Percentiles rank a stretch among this genome's conserved stretches.
Conservation (phyloP, 2,888 invertebrate species). For the Amorpha juglandis region DNA sequence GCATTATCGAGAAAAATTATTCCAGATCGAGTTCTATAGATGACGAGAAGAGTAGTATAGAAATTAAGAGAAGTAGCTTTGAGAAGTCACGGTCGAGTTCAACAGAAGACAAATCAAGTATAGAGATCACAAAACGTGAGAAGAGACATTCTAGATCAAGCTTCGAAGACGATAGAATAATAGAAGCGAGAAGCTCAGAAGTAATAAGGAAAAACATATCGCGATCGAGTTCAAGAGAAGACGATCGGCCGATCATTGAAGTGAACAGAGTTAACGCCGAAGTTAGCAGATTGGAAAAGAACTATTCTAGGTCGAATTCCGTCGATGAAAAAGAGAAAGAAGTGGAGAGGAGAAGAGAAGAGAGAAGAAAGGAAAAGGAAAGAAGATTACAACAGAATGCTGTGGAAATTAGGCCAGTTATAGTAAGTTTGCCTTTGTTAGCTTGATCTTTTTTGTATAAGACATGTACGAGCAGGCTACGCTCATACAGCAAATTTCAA, state of each 20-base stretch:
- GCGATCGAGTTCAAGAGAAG: constrained; percentile 43
- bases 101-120: constrained; percentile 34
- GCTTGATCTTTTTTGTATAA: neutral
- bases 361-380: constrained; percentile 44
- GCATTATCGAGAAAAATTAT: constrained; percentile 35
- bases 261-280: constrained; percentile 47
- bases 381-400: constrained; percentile 57
- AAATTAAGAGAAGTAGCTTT: constrained; percentile 25
- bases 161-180: constrained; percentile 30
- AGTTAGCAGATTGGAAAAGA: constrained; percentile 57
- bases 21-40: constrained; percentile 46
- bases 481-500: too few relatives aligned
- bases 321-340: constrained; percentile 55
- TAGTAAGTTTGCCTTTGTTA: constrained; percentile 53
- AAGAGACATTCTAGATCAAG: constrained; percentile 41
- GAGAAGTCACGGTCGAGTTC: constrained; percentile 28
- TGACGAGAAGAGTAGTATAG: constrained; percentile 33
- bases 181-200: constrained; percentile 25
- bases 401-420: constrained; percentile 68
- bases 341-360: constrained; percentile 41
- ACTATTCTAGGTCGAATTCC: constrained; percentile 63
- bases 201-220: constrained; percentile 31
- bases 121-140: constrained; percentile 37
- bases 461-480: too few relatives aligned
- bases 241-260: constrained; percentile 45